Percentiles rank a stretch among this genome's conserved stretches.
Evolutionary conservation across 2,113 vertebrate species (phyloP).

Genomic region (Muscicapa adusta): DNA sequence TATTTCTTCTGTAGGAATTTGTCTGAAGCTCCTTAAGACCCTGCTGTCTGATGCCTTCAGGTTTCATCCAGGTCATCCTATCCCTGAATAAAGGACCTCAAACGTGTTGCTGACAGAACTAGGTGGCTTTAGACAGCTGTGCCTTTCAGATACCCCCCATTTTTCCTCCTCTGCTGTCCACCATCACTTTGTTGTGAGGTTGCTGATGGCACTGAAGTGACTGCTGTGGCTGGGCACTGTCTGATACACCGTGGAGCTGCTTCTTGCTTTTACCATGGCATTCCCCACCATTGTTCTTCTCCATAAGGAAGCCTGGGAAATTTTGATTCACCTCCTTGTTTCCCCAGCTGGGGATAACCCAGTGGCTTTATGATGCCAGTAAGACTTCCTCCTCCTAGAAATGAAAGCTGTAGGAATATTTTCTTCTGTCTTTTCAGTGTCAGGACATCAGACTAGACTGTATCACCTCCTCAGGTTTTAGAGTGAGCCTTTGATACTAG

Average conservation of each 20-base stretch:
- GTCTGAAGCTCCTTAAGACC: not conserved
- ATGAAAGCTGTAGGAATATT: not conserved
- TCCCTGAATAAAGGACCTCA: not conserved
- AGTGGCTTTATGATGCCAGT: not conserved
- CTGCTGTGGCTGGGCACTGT: fast-evolving
- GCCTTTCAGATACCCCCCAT: fast-evolving
- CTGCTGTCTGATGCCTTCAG: not conserved
- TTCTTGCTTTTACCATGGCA: not conserved
- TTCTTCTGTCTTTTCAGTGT: not conserved
- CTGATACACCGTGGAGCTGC: not conserved
- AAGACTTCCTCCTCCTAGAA: not conserved
- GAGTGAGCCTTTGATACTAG: not conserved
- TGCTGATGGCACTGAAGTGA: not conserved
- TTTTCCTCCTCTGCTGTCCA: not conserved
- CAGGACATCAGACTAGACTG: not conserved
- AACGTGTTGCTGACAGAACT: not conserved
- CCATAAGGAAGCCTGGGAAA: not conserved
- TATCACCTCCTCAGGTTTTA: not conserved
- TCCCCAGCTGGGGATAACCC: not conserved
- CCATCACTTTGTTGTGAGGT: not conserved
- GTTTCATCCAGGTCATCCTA: not conserved
- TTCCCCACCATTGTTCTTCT: not conserved
- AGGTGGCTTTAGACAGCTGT: not conserved
- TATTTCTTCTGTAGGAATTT: not conserved
- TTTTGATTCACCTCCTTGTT: not conserved